phyloP scores from a whole-genome alignment of 2,113 vertebrate genomes.

The Myxocyprinus asiaticus region DNA sequence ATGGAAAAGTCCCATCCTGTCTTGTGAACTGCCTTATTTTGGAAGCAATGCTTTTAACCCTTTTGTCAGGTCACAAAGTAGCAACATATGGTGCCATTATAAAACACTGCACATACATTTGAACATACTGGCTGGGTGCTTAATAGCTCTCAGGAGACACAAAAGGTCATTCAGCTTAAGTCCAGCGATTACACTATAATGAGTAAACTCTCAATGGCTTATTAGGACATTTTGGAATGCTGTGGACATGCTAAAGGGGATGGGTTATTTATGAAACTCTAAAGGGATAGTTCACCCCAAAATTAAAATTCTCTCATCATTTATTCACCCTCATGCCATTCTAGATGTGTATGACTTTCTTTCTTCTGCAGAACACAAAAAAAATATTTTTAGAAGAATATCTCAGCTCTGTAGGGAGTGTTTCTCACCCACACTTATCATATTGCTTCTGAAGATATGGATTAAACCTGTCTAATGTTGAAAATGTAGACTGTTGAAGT shows the following conservation, averaged over 20 bases:
- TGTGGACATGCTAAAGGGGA: constrained; percentile 30
- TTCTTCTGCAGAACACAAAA: too few relatives aligned
- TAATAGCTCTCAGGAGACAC: constrained; percentile 33
- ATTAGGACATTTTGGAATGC: constrained; percentile 31
- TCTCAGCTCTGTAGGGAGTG: too few relatives aligned
- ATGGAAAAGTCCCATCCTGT: not conserved
- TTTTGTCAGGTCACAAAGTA: constrained; percentile 43
- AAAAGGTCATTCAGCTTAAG: constrained; percentile 43
- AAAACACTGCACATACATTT: constrained; percentile 40
- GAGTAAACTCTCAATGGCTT: constrained; percentile 34
- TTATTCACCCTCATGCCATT: too few relatives aligned
- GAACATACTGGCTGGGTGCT: constrained; percentile 39
- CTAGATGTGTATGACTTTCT: too few relatives aligned
- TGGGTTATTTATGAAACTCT: constrained; percentile 12
- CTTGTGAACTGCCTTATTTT: not conserved
- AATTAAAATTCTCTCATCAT: too few relatives aligned
- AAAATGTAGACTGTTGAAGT: not conserved
- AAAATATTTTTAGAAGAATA: too few relatives aligned
- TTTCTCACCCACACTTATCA: not conserved
- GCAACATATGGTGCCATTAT: constrained; percentile 45
- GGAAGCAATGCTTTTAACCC: constrained; percentile 18
- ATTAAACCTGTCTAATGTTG: not conserved
- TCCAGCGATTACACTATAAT: constrained; percentile 37
- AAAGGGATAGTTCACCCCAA: too few relatives aligned
- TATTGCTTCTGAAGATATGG: not conserved